These are phyloP conservation scores for Neofelis nebulosa DNA, from an alignment of 2,113 vertebrate genomes.

Conservation along the genomic window DNA sequence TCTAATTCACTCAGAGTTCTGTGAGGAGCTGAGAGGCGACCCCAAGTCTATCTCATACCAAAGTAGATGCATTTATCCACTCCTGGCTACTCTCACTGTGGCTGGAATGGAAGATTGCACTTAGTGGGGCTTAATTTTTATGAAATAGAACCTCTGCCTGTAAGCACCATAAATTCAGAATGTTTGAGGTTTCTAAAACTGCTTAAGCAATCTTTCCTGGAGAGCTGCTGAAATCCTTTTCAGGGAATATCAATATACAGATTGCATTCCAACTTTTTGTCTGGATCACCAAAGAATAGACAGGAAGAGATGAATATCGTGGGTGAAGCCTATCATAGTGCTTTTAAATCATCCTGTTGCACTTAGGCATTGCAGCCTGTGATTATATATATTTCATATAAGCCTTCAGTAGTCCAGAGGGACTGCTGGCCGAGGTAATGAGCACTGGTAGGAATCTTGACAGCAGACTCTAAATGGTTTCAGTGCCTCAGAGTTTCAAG, in stretches of 20 bases:
- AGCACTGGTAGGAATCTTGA: slow-evolving; percentile 58
- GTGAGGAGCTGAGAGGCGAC: not conserved
- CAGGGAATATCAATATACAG: slow-evolving; percentile 44
- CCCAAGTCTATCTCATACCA: not conserved
- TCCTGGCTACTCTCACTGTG: not conserved
- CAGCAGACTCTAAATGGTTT: slow-evolving; percentile 31
- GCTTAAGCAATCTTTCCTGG: slow-evolving; percentile 15
- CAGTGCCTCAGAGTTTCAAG: slow-evolving; percentile 8
- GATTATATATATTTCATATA: slow-evolving; percentile 49
- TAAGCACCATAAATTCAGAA: slow-evolving; percentile 29
- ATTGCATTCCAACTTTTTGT: slow-evolving; percentile 53
- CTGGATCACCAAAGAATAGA: slow-evolving; percentile 51
- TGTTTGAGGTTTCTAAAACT: slow-evolving; percentile 42
- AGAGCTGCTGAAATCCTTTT: slow-evolving; percentile 49
- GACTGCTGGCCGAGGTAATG: slow-evolving; percentile 21
- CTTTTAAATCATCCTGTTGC: slow-evolving; percentile 35
- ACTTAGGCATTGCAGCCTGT: slow-evolving; percentile 39
- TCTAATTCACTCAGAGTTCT: not conserved
- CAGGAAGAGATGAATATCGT: slow-evolving; percentile 50
- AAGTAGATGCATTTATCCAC: not conserved
- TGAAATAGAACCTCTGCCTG: not conserved
- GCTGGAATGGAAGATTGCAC: not conserved
- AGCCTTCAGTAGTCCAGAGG: not conserved
- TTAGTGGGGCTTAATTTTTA: slow-evolving; percentile 39
- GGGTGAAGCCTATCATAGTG: slow-evolving; percentile 5